Evolutionary conservation across 2,888 invertebrate species (phyloP), one percentile per base, ranked within the genome.

Genomic region (Sclerodermus sp.): DNA sequence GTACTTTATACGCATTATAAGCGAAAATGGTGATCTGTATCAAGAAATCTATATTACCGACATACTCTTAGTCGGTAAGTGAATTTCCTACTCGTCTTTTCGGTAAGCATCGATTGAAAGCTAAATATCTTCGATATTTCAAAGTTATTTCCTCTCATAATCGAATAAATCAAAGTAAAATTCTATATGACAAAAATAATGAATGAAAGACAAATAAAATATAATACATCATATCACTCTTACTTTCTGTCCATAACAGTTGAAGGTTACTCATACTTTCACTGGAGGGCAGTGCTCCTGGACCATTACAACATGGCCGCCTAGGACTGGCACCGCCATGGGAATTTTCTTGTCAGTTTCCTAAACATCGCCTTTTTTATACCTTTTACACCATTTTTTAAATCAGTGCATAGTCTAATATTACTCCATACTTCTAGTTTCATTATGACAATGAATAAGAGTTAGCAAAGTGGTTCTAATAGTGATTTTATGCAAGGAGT

Each of bases 281-380:
- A 56, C 5, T 1, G 44, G 62, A 54, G 59, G 53, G 53, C 58
- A 59, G 34, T n/a, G 4, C 8, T 9, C 30, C 41, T 39, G 45
- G 23, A 32, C 48, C 42, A 34, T 59, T 45, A 61, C 66, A 76
- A 76, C 57, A 77, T 77, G 77, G 74, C 73, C 64, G 76, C 71
- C 62, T 53, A 67, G 69, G 66, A 62, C 66, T 70, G 62, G 57
- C 68, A 71, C 67, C 68, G 69, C 67, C 67, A 73, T 70, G 73
- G 67, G 68, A 67, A 70, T 64, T 65, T 68, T 67, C 68, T 64
- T 68, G 68, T 67, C 69, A 73, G 64, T 67, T 66, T 70, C 57
- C 65, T 69, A 70, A 70, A 61, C 55, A 60, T 67, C 58, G 62
- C 49, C 57, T 58, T 70, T 73, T 73, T 70, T 68, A 62, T 68